phyloP scores from a whole-genome alignment of 1,140 invertebrate species.

The Triops longicaudatus region DNA sequence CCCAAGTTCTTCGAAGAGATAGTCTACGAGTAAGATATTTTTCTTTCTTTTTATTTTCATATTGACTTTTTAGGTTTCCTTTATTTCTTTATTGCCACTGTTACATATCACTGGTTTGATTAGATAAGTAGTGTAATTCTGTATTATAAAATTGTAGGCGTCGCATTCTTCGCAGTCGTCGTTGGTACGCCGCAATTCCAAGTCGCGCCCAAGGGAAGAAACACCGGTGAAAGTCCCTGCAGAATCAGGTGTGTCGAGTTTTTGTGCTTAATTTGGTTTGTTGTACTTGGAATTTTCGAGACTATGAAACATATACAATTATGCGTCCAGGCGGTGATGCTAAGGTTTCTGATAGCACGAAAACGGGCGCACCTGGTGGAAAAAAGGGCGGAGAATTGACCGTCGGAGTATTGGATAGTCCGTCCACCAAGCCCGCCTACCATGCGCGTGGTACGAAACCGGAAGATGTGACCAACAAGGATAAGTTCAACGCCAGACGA shows the following conservation, averaged over 20 bases:
- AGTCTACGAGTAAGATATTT: not conserved
- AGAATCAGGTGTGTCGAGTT: not conserved
- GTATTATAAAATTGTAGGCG: not conserved
- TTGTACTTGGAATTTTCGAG: not conserved
- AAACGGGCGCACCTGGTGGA: constrained; percentile 29
- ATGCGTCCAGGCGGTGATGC: constrained; percentile 35
- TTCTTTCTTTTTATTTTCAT: not conserved
- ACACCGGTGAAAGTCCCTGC: constrained; percentile 38
- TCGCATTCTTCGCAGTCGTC: not conserved
- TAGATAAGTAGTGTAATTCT: too few species aligned
- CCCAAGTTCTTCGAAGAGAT: not conserved
- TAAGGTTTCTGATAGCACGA: constrained; percentile 13
- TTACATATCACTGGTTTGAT: too few species aligned
- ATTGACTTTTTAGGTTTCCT: too few species aligned
- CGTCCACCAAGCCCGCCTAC: constrained; percentile 8
- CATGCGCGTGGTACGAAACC: constrained; percentile 17
- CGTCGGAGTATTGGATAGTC: constrained; percentile 29
- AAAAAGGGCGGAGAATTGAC: constrained; percentile 31
- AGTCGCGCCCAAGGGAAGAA: constrained; percentile 35
- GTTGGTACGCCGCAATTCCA: constrained; percentile 3
- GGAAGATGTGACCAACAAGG: constrained; percentile 3
- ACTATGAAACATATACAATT: constrained; percentile 34
- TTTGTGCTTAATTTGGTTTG: not conserved
- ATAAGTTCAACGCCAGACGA: constrained; percentile 6
- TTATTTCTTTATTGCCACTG: too few species aligned